phyloP scores from a whole-genome alignment of 2,797 vertebrate genomes.

The Sebastes iracundus region DNA sequence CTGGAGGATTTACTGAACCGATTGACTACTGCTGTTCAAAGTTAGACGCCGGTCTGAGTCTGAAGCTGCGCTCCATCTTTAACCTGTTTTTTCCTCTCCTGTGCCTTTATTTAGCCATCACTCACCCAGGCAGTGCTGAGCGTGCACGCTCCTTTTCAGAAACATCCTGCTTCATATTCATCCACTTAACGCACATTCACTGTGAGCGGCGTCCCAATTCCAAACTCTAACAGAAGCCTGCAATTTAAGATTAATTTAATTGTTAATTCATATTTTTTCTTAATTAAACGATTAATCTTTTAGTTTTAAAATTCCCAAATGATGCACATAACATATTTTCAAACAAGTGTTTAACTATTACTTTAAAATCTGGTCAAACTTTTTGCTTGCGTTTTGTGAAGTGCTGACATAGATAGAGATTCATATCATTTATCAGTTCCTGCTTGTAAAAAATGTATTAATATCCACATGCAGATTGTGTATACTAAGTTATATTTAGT shows the following conservation, averaged over 20 bases:
- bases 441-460: background rate
- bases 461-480: background rate
- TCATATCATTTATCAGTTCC: background rate
- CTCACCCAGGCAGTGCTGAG: background rate
- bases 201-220: background rate
- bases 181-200: background rate
- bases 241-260: background rate
- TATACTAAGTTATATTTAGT: background rate
- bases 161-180: background rate
- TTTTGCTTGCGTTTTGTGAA: background rate
- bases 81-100: conserved; percentile 9
- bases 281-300: background rate
- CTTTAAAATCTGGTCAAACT: background rate
- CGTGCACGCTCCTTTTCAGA: background rate
- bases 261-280: background rate
- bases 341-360: background rate
- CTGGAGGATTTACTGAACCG: conserved; percentile 54
- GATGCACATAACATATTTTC: background rate
- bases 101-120: conserved; percentile 33
- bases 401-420: background rate
- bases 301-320: background rate
- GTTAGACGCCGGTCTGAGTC: conserved; percentile 24
- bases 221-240: background rate
- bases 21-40: conserved; percentile 51
- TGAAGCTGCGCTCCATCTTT: conserved; percentile 14